Evolutionary conservation across 2,888 invertebrate genomes (phyloP), one percentile per base, ranked within the genome.

Genomic region (Mesorhabditis spiculigera): DNA sequence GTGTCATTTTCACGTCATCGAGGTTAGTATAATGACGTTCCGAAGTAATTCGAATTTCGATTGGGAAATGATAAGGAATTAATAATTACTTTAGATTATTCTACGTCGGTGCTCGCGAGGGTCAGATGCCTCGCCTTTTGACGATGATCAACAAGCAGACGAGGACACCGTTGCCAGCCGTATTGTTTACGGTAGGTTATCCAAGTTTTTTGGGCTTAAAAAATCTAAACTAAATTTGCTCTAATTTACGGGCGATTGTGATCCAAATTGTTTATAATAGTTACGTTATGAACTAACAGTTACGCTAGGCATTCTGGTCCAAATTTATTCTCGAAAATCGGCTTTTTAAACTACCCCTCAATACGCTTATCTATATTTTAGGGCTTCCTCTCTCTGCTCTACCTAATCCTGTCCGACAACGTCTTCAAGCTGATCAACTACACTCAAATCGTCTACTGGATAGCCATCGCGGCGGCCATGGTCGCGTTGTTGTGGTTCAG

Each of bases 341-440:
- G n/a, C n/a, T n/a, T n/a, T n/a, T n/a, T n/a, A n/a, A n/a, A n/a
- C n/a, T n/a, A n/a, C n/a, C n/a, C n/a, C n/a, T n/a, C n/a, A n/a
- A n/a, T n/a, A n/a, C 50, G 10, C 6, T 58, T 43, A 61, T 16
- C 8, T 43, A 44, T 10, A 8, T 87, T 50, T 86, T 87, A 92
- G 92, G 95, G 95, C 3, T 86, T 95, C 61, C 89, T 96, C n/a
- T 95, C 96, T 0, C 90, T 98, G 88, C 85, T 93, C 71, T 98
- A 97, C 87, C 90, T 98, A 82, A 91, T 92, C 8, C 73, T 85
- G 13, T 94, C 93, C 5, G 93, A 94, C 0, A 93, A 98, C 87
- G 95, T 98, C 81, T 93, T 92, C 87, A 92, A 92, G 8, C 90
- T 98, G 67, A 98, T 98, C 86, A 96, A 95, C 89, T 98, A 97